A percentile compares a stretch with the other conserved stretches of the same genome.
These are phyloP conservation scores for Trinectes maculatus DNA, from an alignment of 2,113 vertebrate genomes.

Conservation along the genomic window DNA sequence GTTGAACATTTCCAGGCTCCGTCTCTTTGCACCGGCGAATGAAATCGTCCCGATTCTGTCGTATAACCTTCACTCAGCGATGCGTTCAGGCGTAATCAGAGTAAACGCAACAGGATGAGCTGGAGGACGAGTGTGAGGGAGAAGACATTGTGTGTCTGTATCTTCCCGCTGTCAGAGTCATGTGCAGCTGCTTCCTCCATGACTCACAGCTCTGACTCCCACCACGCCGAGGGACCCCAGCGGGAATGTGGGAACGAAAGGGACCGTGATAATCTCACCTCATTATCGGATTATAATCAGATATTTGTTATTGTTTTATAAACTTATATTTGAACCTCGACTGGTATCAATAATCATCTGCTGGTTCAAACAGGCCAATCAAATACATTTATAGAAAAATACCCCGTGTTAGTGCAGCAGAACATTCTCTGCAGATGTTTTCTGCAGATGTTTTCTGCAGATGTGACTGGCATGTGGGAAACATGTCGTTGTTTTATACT, in stretches of 20 bases:
- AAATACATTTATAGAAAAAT: too few species aligned
- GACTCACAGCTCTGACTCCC: constrained; percentile 66
- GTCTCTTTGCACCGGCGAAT: constrained; percentile 10
- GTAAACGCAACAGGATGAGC: not conserved
- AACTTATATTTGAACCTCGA: too few species aligned
- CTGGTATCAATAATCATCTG: too few species aligned
- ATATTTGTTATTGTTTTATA: too few species aligned
- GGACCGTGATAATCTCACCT: too few species aligned
- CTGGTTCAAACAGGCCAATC: too few species aligned
- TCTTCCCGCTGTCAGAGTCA: constrained; percentile 61
- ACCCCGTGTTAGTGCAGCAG: too few species aligned
- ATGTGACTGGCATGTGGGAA: too few species aligned
- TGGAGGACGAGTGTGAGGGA: not conserved
- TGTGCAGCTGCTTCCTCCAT: constrained; percentile 48
- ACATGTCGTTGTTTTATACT: not conserved
- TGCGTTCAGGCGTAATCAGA: not conserved
- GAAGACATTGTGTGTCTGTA: constrained; percentile 23
- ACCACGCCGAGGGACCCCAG: constrained; percentile 25
- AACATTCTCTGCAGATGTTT: too few species aligned
- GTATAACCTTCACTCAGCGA: too few species aligned
- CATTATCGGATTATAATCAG: too few species aligned
- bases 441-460: too few species aligned
- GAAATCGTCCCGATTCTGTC: not conserved
- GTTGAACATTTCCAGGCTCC: constrained; percentile 14
- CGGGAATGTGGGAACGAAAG: not conserved